These are phyloP conservation scores for Eupithecia subumbrata DNA, from an alignment of 2,888 invertebrate genomes.

Conservation along the genomic window DNA sequence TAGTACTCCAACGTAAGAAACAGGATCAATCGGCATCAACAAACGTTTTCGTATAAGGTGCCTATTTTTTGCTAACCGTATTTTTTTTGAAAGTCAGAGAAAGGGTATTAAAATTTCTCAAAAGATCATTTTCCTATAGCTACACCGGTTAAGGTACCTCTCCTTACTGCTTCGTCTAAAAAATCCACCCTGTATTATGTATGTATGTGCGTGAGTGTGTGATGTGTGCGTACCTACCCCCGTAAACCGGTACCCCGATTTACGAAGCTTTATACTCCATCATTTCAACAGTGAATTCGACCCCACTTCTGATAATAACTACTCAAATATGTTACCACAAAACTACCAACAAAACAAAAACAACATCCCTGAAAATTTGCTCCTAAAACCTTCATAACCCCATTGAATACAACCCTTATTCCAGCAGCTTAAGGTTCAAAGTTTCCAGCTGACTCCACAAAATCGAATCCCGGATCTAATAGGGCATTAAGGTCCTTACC, in stretches of 20 bases:
- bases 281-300: background rate
- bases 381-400: background rate
- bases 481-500: conserved; percentile 39
- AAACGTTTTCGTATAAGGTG: too few relatives aligned
- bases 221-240: background rate
- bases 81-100: too few relatives aligned
- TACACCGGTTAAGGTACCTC: too few relatives aligned
- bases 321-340: background rate
- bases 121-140: too few relatives aligned
- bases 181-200: too few relatives aligned
- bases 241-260: background rate
- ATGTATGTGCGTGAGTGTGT: too few relatives aligned
- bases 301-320: background rate
- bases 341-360: background rate
- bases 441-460: conserved; percentile 27
- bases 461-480: conserved; percentile 36
- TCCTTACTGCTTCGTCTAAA: too few relatives aligned
- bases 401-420: conserved; percentile 15
- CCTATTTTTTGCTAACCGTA: too few relatives aligned
- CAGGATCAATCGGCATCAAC: too few relatives aligned
- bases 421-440: conserved; percentile 14
- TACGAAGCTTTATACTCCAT: background rate
- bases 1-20: too few relatives aligned
- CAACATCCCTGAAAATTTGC: background rate
- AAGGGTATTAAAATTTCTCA: too few relatives aligned